Evolutionary conservation across 2,888 invertebrate species (phyloP), one percentile per base, ranked within the genome.

Genomic region (Leptinotarsa tumamoca): DNA sequence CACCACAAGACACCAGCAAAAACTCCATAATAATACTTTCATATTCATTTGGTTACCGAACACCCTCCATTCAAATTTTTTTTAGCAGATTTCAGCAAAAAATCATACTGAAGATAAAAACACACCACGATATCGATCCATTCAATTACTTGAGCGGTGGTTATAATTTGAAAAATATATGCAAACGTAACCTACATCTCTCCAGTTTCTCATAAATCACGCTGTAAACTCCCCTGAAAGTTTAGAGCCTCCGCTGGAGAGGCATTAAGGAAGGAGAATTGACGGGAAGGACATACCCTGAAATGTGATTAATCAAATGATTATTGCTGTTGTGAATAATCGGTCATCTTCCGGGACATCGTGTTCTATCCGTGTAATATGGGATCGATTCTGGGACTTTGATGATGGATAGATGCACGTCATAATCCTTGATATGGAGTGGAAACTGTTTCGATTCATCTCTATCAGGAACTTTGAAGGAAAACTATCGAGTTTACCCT

Each of bases 261-360:
- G 70, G 70, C 70, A 70, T 58, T 70, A 69, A 72, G 69, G 69
- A 72, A 69, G 54, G 72, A n/a, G 66, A 63, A 51, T 72, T 70
- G 72, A 76, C 67, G 67, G 18, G 70, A 68, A 68, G 63, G 76
- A 72, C 70, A 63, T 71, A 68, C 67, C 68, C 68, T 52, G 52
- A 21, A 72, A 68, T 56, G 71, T 68, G 61, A 78, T 78, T 78
- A 81, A 80, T 83, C 82, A 82, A 79, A 76, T 82, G 79, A 81
- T 82, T 81, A 82, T 79, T 80, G 77, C 80, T 79, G 79, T 78
- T 81, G 81, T 81, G 79, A 80, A 83, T 82, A 81, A 82, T 82
- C 81, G 82, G 71, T 75, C 73, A 73, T 78, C 78, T 75, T 78
- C 75, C 73, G 74, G 76, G 71, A 78, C 71, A 72, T 72, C 61